These are phyloP conservation scores for Ancistrus triradiatus DNA, from an alignment of 2,113 vertebrate genomes.

Conservation along the genomic window DNA sequence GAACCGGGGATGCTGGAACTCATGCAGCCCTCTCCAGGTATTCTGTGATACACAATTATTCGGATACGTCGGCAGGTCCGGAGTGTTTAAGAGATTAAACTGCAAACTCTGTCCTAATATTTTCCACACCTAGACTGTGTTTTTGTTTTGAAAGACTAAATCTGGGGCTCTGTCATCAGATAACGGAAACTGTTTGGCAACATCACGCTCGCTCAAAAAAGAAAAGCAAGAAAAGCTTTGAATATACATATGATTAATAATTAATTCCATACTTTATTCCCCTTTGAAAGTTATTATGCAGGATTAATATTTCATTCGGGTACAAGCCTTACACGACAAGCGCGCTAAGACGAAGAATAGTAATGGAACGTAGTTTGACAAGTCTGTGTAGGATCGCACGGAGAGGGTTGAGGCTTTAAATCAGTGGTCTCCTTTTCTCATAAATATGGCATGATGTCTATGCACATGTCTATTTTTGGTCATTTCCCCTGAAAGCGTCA, in stretches of 20 bases:
- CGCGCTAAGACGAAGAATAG: constrained; percentile 70
- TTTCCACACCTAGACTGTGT: background rate
- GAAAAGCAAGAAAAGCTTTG: constrained; percentile 58
- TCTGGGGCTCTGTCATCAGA: constrained; percentile 56
- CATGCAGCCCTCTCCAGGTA: no score
- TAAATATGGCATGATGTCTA: constrained; percentile 62
- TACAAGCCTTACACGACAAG: constrained; percentile 71
- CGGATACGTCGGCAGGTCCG: no score
- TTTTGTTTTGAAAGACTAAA: constrained; percentile 16
- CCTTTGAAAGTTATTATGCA: constrained; percentile 76
- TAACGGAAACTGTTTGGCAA: constrained; percentile 65
- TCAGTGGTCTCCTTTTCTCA: constrained; percentile 58
- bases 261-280: constrained; percentile 72
- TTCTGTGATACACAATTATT: no score
- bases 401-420: constrained; percentile 51
- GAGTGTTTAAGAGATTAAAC: no score
- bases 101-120: no score
- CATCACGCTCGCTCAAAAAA: constrained; percentile 61
- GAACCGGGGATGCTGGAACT: no score
- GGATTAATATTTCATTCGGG: constrained; percentile 73
- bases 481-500: constrained; percentile 58
- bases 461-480: constrained; percentile 63
- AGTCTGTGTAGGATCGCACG: constrained; percentile 62
- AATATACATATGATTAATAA: constrained; percentile 77
- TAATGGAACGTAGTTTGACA: constrained; percentile 69